Conservation (phyloP, 1,140 invertebrate genomes). For the Drosophila hydei region DNA sequence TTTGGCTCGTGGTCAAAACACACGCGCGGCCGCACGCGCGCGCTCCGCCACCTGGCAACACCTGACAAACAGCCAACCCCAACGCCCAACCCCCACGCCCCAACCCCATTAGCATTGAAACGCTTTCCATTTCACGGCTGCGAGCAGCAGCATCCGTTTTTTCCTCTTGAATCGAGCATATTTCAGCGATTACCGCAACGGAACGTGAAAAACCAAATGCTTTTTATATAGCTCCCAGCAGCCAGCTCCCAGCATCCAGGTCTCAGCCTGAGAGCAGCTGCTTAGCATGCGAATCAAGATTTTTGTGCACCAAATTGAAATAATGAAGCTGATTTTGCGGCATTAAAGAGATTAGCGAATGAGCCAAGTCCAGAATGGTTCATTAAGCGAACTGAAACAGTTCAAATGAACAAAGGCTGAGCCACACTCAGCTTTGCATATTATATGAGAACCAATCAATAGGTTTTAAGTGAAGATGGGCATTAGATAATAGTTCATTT, state of each 20-base stretch:
- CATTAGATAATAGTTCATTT: too few relatives aligned
- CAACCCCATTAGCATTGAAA: neutral
- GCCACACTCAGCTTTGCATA: too few relatives aligned
- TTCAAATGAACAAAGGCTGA: too few relatives aligned
- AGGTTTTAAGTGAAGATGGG: too few relatives aligned
- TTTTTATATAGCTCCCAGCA: conserved; percentile 11
- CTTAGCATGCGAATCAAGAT: neutral
- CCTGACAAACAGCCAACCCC: neutral
- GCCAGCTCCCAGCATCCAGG: neutral
- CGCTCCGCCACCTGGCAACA: neutral
- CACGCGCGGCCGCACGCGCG: neutral
- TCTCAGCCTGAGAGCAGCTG: neutral
- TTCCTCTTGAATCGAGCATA: conserved; percentile 13
- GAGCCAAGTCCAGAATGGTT: neutral
- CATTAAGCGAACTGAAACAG: neutral
- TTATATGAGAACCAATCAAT: too few relatives aligned
- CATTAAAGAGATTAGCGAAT: conserved; percentile 3
- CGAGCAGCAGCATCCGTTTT: conserved; percentile 23
- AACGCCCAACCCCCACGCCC: neutral
- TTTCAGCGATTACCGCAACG: conserved; percentile 33
- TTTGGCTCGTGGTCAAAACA: conserved; percentile 36
- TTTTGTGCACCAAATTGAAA: neutral
- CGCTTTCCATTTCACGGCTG: conserved; percentile 47
- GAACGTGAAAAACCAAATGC: conserved; percentile 23
- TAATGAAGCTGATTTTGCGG: neutral